Evolutionary conservation across 1,140 invertebrate genomes (phyloP), one percentile per base, ranked within the genome.

Genomic region (Himalopsyche phryganea): DNA sequence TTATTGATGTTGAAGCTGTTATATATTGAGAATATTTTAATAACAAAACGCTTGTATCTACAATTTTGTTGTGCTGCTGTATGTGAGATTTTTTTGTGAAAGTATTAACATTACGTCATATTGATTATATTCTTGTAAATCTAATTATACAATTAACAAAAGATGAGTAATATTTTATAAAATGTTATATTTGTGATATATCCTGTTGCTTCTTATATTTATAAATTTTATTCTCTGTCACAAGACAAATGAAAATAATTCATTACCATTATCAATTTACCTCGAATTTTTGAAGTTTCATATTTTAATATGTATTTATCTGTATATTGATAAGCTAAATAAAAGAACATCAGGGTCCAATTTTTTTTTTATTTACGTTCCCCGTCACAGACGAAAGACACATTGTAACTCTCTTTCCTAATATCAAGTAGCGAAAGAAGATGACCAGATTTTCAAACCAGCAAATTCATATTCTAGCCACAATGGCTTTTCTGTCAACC

Each of bases 121-220:
- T 5, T n/a, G 5, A 40, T 40, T 40, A 40, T 40, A 40, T 40
- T 40, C 38, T 40, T 15, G 38, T 40, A 40, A n/a, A 5, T n/a
- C 38, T 40, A 40, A n/a, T 40, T 40, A 40, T 40, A 40, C 38
- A 40, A 40, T 40, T 28, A 40, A 40, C 38, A 40, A 40, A 15
- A 40, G 38, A 28, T 40, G 38, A 32, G 14, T 20, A 14, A 44
- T 52, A 52, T 52, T 52, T 52, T 52, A 52, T 52, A 14, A 44
- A 41, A 42, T 52, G 50, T 52, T 52, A 52, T 52, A 52, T 51
- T 40, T 51, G 50, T 51, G 50, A 51, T 51, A 52, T 40, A 40
- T 41, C 38, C 14, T 42, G 36, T 52, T 44, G 36, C 28, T 52
- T 52, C 19, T 52, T 17, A 52, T 50, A 28, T 42, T 32, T 23